These are phyloP conservation scores for Pyrrhura leucotis DNA, from an alignment of 2,797 vertebrate species.

Conservation along the genomic window DNA sequence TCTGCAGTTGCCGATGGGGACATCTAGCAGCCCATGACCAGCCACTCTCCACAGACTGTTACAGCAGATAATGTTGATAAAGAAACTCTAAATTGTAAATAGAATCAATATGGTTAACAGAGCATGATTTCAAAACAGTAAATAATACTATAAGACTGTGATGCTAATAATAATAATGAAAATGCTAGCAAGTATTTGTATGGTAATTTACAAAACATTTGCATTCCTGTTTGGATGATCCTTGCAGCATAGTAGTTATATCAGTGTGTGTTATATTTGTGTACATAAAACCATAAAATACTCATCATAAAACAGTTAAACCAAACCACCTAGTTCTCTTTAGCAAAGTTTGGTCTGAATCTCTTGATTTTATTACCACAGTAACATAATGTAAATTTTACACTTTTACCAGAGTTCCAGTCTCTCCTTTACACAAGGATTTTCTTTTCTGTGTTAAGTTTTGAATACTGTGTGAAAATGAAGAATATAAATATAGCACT, in stretches of 20 bases:
- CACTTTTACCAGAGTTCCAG: neutral
- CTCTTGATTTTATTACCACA: neutral
- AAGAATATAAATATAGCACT: neutral
- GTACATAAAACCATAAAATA: neutral
- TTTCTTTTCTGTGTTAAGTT: slow-evolving; percentile 22
- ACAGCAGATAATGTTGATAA: neutral
- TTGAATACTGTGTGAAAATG: neutral
- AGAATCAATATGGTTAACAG: neutral
- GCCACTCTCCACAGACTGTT: neutral
- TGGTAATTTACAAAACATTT: neutral
- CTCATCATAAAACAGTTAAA: neutral
- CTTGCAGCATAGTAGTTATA: neutral
- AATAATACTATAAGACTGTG: neutral
- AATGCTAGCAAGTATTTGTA: neutral
- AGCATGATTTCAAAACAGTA: neutral
- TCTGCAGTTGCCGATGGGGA: neutral
- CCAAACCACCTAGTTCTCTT: neutral
- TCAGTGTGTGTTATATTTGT: neutral
- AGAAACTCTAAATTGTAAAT: neutral
- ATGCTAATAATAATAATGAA: neutral
- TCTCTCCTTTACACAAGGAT: neutral
- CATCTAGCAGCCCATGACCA: neutral
- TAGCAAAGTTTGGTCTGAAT: neutral
- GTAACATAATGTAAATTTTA: neutral
- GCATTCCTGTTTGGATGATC: neutral